Evolutionary conservation across 2,888 invertebrate genomes (phyloP).

Genomic region (Scaptomyza polygonia): DNA sequence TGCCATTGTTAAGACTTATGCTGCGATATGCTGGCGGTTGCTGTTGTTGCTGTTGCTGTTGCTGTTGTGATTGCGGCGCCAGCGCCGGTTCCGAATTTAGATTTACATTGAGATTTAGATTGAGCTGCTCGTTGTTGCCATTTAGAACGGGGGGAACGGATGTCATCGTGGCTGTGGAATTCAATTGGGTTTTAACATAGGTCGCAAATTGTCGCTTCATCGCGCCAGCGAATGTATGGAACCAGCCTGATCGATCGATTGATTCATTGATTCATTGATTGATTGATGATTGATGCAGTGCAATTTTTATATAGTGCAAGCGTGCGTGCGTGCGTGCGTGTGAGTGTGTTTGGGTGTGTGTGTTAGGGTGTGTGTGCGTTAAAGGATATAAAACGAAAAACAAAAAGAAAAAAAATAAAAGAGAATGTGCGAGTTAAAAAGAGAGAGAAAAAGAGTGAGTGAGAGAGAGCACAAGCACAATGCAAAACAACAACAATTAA

Average conservation of each 20-base stretch:
- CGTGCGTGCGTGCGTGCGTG: conserved; percentile 19
- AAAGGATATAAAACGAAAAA: conserved; percentile 44
- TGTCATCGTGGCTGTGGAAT: conserved; percentile 69
- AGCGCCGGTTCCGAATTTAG: conserved; percentile 35
- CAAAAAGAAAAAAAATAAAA: conserved; percentile 3
- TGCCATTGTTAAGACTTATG: conserved; percentile 50
- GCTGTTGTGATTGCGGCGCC: conserved; percentile 22
- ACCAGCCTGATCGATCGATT: conserved; percentile 85
- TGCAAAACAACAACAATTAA: conserved; percentile 1
- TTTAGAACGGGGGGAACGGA: conserved; percentile 42
- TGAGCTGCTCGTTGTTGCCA: conserved; percentile 7
- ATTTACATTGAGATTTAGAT: conserved; percentile 7
- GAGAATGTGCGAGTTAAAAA: not conserved
- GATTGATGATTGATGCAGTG: conserved; percentile 49
- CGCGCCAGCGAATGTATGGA: conserved; percentile 88
- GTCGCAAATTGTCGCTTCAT: conserved; percentile 92
- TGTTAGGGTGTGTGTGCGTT: conserved; percentile 14
- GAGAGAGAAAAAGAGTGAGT: conserved; percentile 36
- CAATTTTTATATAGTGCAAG: conserved; percentile 33
- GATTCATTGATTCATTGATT: conserved; percentile 25
- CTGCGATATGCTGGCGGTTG: conserved; percentile 58
- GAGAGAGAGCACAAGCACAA: conserved; percentile 25
- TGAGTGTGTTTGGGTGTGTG: conserved; percentile 2
- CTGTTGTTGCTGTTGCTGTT: conserved; percentile 6
- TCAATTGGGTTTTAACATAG: conserved; percentile 92